phyloP scores from a whole-genome alignment of 53 echinoderm and acorn worm genomes.

The Astropecten irregularis region DNA sequence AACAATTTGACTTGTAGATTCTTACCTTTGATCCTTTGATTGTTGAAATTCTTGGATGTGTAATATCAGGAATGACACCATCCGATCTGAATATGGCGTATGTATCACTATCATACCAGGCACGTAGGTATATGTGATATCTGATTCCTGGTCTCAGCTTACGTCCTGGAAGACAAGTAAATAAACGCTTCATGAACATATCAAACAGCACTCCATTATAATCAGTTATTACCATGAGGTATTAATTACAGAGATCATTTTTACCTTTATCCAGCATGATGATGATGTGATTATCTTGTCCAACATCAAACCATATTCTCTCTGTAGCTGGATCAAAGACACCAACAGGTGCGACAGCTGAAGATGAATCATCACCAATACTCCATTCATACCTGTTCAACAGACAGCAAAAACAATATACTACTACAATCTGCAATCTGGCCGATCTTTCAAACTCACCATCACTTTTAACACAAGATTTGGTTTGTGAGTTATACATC shows the following conservation, averaged over 20 bases:
- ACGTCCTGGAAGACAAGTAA: background rate
- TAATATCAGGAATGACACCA: constrained; percentile 47
- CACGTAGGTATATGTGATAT: constrained; percentile 51
- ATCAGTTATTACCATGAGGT: background rate
- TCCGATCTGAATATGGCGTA: constrained; percentile 62
- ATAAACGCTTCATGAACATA: too few species aligned
- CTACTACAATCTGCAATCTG: too few species aligned
- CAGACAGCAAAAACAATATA: background rate
- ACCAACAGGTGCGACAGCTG: constrained; percentile 13
- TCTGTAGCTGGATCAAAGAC: constrained; percentile 60
- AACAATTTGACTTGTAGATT: too few species aligned
- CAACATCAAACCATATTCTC: constrained; percentile 56
- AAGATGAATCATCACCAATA: constrained; percentile 47
- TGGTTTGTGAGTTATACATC: too few species aligned
- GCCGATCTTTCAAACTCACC: background rate
- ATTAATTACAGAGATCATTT: background rate
- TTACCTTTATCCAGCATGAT: constrained; percentile 55
- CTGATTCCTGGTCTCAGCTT: constrained; percentile 1
- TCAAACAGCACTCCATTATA: too few species aligned
- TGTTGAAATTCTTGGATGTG: constrained; percentile 33
- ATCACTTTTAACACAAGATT: too few species aligned
- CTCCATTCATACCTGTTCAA: constrained; percentile 60
- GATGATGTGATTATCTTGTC: constrained; percentile 33
- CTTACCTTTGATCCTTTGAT: constrained; percentile 43
- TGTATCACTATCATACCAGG: constrained; percentile 53